Conservation (phyloP, 2,888 invertebrate genomes). For the Bedellia somnulentella region DNA sequence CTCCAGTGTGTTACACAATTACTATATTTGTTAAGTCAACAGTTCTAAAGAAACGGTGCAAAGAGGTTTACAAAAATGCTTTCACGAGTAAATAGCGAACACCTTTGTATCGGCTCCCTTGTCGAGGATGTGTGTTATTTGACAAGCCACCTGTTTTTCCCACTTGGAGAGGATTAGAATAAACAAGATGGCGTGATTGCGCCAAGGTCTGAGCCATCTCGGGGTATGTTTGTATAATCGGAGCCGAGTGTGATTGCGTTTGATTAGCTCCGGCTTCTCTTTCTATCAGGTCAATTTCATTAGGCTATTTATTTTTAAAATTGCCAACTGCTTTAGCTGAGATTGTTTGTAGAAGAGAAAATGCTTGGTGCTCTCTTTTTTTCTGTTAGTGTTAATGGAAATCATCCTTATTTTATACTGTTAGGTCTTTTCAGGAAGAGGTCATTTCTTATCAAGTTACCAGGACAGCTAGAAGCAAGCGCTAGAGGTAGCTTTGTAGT, state of each 20-base stretch:
- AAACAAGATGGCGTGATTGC: slow-evolving; percentile 43
- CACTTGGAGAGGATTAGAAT: slow-evolving; percentile 31
- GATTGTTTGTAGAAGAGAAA: no score
- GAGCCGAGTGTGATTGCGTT: slow-evolving; percentile 21
- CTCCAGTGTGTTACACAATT: no score
- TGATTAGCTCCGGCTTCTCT: slow-evolving; percentile 40
- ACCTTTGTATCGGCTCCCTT: slow-evolving; percentile 19
- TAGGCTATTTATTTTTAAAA: no score
- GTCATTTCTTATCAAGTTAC: no score
- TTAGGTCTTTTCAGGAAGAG: no score
- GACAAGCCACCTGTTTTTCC: slow-evolving; percentile 46
- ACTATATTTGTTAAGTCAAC: slow-evolving; percentile 15
- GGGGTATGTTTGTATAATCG: slow-evolving; percentile 20
- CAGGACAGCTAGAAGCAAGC: no score
- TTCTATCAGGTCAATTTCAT: no score
- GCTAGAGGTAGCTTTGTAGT: no score
- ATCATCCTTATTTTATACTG: no score
- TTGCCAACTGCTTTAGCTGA: no score
- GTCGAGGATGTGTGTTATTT: slow-evolving; percentile 41
- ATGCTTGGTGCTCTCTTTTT: no score
- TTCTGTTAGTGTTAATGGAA: no score
- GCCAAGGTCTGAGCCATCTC: slow-evolving; percentile 21
- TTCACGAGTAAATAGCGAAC: slow-evolving; percentile 22
- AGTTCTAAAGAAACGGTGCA: slow-evolving; percentile 4
- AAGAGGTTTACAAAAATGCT: slow-evolving; percentile 18